Base-by-base conservation (phyloP, 2,888 invertebrate species). In the Agrenia bidenticulata region DNA sequence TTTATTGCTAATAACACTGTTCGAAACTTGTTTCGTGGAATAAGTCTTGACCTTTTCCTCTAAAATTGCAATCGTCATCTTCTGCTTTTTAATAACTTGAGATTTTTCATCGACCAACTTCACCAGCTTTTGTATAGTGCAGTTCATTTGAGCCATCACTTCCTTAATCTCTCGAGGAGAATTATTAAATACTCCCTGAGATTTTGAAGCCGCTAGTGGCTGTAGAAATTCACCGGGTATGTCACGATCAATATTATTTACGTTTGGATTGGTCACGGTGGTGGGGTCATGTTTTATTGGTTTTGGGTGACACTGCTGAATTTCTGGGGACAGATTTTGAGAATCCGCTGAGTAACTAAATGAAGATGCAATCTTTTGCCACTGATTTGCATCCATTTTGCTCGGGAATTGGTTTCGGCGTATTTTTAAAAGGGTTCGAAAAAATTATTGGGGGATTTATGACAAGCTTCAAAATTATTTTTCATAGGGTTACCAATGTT, bases 381-480 rank as follows among this genome's bases (percentile, higher is more conserved):
- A 51, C 15, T 51, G 9, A 7, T 51, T 23, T 7, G 51, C 51
- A 51, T 51, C 51, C 51, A 51, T 51, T 11, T 17, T 45, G 15
- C 15, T 39, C 39, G 15, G 7, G 15, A 39, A 39, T 7, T 11
- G 15, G 15, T 39, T 39, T 15, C 39, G 9, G 7, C 15, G 15
- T 11, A 39, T 11, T 11, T 15, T 11, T 39, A 11, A 7, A 11
- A 11, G 15, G 7, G 7, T 39, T 39, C 39, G 39, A 39, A 39
- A 39, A 39, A 39, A 39, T 11, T 15, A 39, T 39, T 15, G 7
- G 15, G 9, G 39, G 7, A 15, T 11, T 7, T 7, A 39, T 39
- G 15, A 39, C 15, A 39, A 39, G 15, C 39, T 39, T 39, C 15
- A 39, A 15, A 39, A 39, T 39, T n/a, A n/a, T n/a, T n/a, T n/a